phyloP scores from a whole-genome alignment of 1,140 invertebrate species.

The Xylocopa sonorina region DNA sequence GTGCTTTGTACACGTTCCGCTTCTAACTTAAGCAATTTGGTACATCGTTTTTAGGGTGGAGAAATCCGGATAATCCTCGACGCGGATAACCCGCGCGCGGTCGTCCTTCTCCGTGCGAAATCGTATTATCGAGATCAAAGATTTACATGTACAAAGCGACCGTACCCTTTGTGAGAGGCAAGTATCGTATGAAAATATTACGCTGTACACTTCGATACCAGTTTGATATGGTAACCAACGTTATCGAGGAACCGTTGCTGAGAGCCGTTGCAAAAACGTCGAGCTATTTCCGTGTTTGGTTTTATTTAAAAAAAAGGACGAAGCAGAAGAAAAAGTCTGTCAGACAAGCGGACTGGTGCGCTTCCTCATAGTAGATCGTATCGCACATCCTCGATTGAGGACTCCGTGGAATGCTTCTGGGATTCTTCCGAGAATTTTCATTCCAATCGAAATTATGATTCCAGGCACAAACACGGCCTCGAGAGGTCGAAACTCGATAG shows the following conservation, averaged over 20 bases:
- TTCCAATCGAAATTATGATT: slow-evolving; percentile 24
- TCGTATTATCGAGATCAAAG: not conserved
- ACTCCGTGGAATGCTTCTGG: slow-evolving; percentile 15
- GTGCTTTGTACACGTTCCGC: not conserved
- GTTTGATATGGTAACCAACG: too few relatives aligned
- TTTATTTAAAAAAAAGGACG: not conserved
- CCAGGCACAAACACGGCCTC: slow-evolving; percentile 24
- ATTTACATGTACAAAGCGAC: not conserved
- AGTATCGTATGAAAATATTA: not conserved
- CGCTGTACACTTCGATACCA: too few relatives aligned
- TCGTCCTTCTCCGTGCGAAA: not conserved
- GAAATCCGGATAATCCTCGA: not conserved
- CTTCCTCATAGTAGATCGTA: slow-evolving; percentile 22
- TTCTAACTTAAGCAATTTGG: not conserved
- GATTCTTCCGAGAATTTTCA: slow-evolving; percentile 22
- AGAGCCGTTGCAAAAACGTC: not conserved
- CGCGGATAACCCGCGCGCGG: not conserved
- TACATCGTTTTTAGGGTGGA: not conserved
- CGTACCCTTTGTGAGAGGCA: too few relatives aligned
- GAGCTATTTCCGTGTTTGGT: not conserved
- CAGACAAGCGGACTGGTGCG: not conserved
- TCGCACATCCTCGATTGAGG: slow-evolving; percentile 13
- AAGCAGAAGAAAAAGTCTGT: not conserved
- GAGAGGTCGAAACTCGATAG: slow-evolving; percentile 18
- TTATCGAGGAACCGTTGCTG: too few relatives aligned